These are phyloP conservation scores for Sinocyclocheilus rhinocerous DNA, from an alignment of 2,113 vertebrate species.

Conservation along the genomic window DNA sequence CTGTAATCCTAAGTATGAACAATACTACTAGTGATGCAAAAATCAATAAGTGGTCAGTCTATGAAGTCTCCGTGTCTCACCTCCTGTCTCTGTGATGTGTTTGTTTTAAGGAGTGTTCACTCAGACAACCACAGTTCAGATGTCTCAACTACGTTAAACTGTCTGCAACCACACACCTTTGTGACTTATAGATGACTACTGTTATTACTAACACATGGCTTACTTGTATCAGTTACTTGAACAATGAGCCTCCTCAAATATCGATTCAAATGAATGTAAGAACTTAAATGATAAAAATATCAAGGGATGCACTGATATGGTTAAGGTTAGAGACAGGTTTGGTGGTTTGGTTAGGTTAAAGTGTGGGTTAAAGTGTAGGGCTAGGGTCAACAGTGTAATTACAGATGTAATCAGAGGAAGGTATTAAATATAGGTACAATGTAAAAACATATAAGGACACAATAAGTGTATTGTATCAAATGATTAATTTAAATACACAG, in stretches of 20 bases:
- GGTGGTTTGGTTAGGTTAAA: no score
- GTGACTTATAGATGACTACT: conserved; percentile 13
- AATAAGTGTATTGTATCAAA: no score
- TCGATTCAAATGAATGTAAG: no score
- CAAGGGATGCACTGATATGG: no score
- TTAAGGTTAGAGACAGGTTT: no score
- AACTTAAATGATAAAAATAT: no score
- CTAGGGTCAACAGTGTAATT: no score
- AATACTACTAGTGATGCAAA: not conserved
- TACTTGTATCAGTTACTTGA: not conserved
- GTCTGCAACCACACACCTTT: conserved; percentile 6
- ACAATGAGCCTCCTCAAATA: not conserved
- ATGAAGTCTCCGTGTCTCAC: conserved; percentile 25
- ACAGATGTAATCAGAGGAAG: no score
- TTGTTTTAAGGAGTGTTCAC: conserved; percentile 44
- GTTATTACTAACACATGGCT: not conserved
- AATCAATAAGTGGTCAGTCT: not conserved
- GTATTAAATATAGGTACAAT: no score
- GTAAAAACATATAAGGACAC: no score
- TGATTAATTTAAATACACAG: no score
- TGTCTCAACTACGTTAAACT: not conserved
- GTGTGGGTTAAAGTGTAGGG: no score
- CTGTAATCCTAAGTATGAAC: not conserved
- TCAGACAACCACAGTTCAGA: not conserved
- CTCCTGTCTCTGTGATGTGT: conserved; percentile 62